phyloP scores from a whole-genome alignment of 37 sponge, comb jelly and placozoan genomes.

The Oscarella lobularis region DNA sequence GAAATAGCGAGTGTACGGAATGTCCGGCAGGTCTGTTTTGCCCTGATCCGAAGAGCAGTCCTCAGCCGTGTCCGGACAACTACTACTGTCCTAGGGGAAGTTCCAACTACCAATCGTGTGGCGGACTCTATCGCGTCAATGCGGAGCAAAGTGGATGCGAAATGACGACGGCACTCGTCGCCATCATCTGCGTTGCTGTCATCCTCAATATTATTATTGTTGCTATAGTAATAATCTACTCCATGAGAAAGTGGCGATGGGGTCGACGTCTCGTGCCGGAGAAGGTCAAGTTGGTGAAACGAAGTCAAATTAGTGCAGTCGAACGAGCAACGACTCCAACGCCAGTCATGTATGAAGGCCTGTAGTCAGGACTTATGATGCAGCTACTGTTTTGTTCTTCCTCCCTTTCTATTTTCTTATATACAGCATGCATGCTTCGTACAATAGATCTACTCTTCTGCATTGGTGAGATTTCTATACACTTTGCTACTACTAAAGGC shows the following conservation, averaged over 20 bases:
- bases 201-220: background rate
- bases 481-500: too few species aligned
- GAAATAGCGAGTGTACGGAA: background rate
- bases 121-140: background rate
- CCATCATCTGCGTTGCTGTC: background rate
- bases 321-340: slow-evolving; percentile 2
- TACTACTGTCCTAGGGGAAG: background rate
- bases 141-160: background rate
- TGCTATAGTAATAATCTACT: background rate
- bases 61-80: background rate
- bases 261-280: background rate
- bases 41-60: background rate
- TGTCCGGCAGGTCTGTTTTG: background rate
- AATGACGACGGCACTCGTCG: background rate
- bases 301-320: background rate
- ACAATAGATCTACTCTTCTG: too few species aligned
- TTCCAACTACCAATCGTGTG: background rate
- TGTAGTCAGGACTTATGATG: too few species aligned
- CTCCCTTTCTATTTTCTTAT: background rate
- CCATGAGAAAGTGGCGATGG: background rate
- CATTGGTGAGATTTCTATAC: too few species aligned
- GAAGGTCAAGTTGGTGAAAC: background rate
- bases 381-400: too few species aligned
- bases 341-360: background rate
- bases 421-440: background rate